These are phyloP conservation scores for Donacobius atricapilla DNA, from an alignment of 2,113 vertebrate species.

Conservation along the genomic window DNA sequence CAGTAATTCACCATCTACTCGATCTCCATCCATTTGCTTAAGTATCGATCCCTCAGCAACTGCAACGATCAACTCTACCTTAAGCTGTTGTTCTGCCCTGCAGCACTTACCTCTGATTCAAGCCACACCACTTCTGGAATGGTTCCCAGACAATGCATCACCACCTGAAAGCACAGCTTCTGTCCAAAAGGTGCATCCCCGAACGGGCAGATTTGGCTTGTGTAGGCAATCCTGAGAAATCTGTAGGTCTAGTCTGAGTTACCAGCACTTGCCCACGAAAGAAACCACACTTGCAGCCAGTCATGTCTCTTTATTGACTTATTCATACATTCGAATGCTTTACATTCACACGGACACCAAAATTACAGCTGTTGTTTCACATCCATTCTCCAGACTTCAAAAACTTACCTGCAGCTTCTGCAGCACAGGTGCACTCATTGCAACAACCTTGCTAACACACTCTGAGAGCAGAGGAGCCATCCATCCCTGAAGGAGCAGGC, in stretches of 20 bases:
- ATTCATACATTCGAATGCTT: neutral
- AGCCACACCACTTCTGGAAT: accelerated
- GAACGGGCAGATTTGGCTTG: accelerated
- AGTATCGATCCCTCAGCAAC: neutral
- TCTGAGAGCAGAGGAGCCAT: neutral
- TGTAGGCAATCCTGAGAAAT: accelerated
- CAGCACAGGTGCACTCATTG: accelerated
- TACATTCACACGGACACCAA: neutral
- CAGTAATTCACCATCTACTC: neutral
- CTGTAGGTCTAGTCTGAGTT: accelerated
- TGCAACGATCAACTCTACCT: accelerated
- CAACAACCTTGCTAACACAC: neutral
- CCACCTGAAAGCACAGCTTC: neutral
- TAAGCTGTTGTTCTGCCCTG: neutral
- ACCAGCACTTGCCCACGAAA: neutral
- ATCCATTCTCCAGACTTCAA: neutral
- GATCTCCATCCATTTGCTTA: accelerated
- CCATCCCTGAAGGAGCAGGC: neutral
- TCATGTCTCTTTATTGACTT: neutral
- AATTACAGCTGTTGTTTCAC: neutral
- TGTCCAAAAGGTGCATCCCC: neutral
- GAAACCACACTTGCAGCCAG: neutral
- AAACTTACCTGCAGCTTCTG: conserved; percentile 11
- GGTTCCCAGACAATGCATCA: neutral
- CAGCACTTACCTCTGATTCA: neutral